These are phyloP conservation scores for Philopotamus ludificatus DNA, from an alignment of 1,140 invertebrate genomes.

Conservation along the genomic window DNA sequence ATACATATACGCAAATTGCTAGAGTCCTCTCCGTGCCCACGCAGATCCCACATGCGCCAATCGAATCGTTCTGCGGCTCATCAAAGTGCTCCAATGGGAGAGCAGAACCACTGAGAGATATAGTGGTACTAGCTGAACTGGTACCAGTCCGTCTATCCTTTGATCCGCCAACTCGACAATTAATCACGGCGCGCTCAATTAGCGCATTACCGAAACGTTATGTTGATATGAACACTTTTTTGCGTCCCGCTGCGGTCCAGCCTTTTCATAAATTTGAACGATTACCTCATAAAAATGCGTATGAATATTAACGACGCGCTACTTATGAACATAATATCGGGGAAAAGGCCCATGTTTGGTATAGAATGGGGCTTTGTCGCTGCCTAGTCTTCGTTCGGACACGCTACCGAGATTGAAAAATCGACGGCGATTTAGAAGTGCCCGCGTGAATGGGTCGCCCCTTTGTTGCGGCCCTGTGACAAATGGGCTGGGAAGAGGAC, in stretches of 20 bases:
- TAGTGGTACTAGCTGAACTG: background rate
- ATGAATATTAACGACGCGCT: too few species aligned
- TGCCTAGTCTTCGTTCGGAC: background rate
- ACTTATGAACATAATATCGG: too few species aligned
- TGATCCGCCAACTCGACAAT: background rate
- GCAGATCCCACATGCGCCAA: background rate
- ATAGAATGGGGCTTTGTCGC: slow-evolving; percentile 11
- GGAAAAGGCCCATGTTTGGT: too few species aligned
- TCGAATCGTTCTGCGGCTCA: slow-evolving; percentile 1
- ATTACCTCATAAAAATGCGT: background rate
- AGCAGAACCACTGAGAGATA: background rate
- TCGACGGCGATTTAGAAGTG: slow-evolving; percentile 21
- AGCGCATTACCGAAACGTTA: background rate
- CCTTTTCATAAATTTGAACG: background rate
- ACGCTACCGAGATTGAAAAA: slow-evolving; percentile 34
- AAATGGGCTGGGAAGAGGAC: slow-evolving; percentile 15
- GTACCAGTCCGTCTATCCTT: background rate
- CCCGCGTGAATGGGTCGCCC: background rate
- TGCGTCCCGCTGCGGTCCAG: background rate
- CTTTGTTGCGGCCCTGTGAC: slow-evolving; percentile 9
- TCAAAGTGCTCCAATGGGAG: slow-evolving; percentile 11
- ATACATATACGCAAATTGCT: background rate
- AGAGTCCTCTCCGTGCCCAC: slow-evolving; percentile 1
- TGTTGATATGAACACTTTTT: too few species aligned
- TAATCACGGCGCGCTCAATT: background rate